Conservation (phyloP, 2,888 invertebrate genomes). For the Sarcophaga subvicina region DNA sequence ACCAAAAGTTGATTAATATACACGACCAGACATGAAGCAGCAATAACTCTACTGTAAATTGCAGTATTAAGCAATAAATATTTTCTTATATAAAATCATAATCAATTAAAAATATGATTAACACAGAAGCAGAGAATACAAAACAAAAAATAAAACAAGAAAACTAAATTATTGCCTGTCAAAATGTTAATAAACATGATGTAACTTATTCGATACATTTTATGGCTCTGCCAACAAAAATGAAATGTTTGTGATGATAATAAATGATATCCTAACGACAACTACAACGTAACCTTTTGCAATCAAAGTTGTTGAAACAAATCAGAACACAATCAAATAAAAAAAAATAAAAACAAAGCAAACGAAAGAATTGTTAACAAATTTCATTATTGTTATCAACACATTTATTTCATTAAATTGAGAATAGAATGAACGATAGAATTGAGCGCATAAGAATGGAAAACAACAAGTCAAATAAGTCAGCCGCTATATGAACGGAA, state of each 20-base stretch:
- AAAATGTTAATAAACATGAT: constrained; percentile 52
- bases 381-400: constrained; percentile 66
- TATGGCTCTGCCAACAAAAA: neutral
- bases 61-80: too few species aligned
- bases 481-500: neutral
- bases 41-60: too few species aligned
- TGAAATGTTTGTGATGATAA: constrained; percentile 30
- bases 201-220: constrained; percentile 15
- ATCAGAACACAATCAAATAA: constrained; percentile 3
- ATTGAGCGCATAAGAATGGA: neutral
- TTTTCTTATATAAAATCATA: too few species aligned
- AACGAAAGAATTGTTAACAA: constrained; percentile 56
- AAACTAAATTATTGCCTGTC: constrained; percentile 25
- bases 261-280: constrained; percentile 29
- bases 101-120: neutral
- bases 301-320: neutral
- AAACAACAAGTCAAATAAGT: neutral
- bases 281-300: neutral
- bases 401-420: constrained; percentile 58
- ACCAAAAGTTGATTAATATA: too few species aligned
- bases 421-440: constrained; percentile 48
- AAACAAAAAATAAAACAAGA: neutral
- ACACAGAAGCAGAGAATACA: neutral
- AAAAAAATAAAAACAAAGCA: neutral
- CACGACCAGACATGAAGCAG: too few species aligned